phyloP scores from a whole-genome alignment of 1,140 invertebrate species.

The Drosophila dunni region DNA sequence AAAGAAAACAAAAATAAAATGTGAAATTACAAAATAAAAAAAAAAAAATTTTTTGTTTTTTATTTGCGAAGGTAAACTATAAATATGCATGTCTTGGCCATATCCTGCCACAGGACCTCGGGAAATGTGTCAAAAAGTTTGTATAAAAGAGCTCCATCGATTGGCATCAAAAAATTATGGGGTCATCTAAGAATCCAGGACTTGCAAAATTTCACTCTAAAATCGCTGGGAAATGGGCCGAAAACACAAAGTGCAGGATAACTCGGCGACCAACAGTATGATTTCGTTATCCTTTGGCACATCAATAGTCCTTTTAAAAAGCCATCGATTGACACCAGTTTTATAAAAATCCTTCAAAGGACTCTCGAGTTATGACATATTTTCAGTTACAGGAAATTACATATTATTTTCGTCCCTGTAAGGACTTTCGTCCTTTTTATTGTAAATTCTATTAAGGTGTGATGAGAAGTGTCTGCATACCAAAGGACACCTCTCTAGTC shows the following conservation, averaged over 20 bases:
- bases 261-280: neutral
- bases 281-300: neutral
- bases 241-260: neutral
- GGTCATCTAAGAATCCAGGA: neutral
- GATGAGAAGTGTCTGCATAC: neutral
- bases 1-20: constrained; percentile 74
- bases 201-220: constrained; percentile 5
- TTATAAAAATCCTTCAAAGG: neutral
- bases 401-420: neutral
- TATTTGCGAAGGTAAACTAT: neutral
- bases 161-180: neutral
- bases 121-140: neutral
- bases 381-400: neutral
- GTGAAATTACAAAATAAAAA: constrained; percentile 63
- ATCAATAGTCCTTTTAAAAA: neutral
- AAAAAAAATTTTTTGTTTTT: neutral
- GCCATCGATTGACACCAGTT: neutral
- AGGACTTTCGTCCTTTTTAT: constrained; percentile 9
- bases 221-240: neutral
- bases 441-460: too few relatives aligned
- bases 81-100: neutral
- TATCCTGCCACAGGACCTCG: neutral
- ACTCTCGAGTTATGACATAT: neutral
- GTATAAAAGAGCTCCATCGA: neutral
- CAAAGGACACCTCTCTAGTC: neutral